phyloP scores from a whole-genome alignment of 1,140 invertebrate genomes.

The Ylistrum balloti region DNA sequence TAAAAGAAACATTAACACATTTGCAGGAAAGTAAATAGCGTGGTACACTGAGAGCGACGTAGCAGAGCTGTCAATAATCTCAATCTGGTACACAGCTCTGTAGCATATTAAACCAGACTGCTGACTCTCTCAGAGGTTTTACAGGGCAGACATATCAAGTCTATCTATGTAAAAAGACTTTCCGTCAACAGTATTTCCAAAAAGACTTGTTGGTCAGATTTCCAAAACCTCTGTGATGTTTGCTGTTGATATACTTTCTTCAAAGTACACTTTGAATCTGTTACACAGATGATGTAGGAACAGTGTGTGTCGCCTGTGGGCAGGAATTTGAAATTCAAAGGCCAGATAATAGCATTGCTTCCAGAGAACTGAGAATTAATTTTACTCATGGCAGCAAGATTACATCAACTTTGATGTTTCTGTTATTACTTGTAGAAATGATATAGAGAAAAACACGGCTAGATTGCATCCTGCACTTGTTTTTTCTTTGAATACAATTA shows the following conservation, averaged over 20 bases:
- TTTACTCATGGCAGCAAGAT: slow-evolving; percentile 13
- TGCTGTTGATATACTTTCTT: neutral
- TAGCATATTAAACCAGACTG: neutral
- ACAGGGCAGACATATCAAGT: slow-evolving; percentile 5
- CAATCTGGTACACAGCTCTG: neutral
- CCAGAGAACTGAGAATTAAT: neutral
- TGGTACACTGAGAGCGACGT: neutral
- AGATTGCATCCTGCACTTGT: neutral
- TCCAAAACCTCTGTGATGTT: neutral
- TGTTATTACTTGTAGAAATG: neutral
- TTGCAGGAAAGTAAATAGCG: neutral
- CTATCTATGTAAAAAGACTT: neutral
- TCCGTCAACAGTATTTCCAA: neutral
- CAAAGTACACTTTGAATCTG: neutral
- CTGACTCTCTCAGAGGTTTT: neutral
- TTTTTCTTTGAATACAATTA: slow-evolving; percentile 18
- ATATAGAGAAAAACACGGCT: neutral
- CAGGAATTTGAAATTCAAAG: neutral
- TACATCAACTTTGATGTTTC: slow-evolving; percentile 33
- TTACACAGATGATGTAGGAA: neutral
- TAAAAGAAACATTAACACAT: neutral
- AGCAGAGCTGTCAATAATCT: slow-evolving; percentile 34
- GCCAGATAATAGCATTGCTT: slow-evolving; percentile 15
- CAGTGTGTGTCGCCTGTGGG: neutral
- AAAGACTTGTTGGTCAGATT: slow-evolving; percentile 38